Percentiles rank a stretch among this genome's conserved stretches.
phyloP scores from a whole-genome alignment of 2,113 vertebrate genomes.

The Pandion haliaetus region DNA sequence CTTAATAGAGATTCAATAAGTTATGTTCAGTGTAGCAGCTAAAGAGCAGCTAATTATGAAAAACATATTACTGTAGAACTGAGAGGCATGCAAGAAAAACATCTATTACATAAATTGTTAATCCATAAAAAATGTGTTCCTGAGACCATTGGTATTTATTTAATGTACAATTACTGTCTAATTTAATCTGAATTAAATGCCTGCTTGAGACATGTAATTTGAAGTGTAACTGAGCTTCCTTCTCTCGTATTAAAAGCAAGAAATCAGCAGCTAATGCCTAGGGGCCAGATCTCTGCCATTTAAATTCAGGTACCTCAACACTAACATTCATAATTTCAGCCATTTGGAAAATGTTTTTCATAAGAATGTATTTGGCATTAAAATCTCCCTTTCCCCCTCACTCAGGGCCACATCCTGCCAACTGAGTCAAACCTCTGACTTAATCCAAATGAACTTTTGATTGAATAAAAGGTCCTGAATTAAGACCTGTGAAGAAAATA shows the following conservation, averaged over 20 bases:
- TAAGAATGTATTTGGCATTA: constrained; percentile 54
- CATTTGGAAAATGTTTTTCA: constrained; percentile 53
- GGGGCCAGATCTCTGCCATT: constrained; percentile 63
- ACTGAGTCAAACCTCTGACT: constrained; percentile 18
- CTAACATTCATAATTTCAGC: constrained; percentile 57
- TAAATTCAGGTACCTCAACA: constrained; percentile 65
- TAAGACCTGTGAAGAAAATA: constrained; percentile 9
- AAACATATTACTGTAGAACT: constrained; percentile 56
- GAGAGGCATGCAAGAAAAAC: constrained; percentile 67
- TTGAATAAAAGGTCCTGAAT: constrained; percentile 3
- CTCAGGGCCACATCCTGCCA: neutral
- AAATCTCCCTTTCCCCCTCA: constrained; percentile 19
- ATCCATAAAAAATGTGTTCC: constrained; percentile 68
- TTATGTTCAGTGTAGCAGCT: constrained; percentile 56
- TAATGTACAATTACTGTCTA: constrained; percentile 76
- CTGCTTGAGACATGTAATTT: constrained; percentile 65
- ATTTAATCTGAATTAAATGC: constrained; percentile 77
- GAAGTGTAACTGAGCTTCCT: constrained; percentile 55
- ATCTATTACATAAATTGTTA: constrained; percentile 67
- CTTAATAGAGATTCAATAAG: constrained; percentile 22
- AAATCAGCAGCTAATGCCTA: constrained; percentile 58
- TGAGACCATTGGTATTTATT: constrained; percentile 69
- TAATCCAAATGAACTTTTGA: constrained; percentile 25
- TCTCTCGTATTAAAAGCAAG: constrained; percentile 47
- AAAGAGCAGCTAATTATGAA: constrained; percentile 67